A percentile compares a stretch with the other conserved stretches of the same genome.
Evolutionary conservation across 2,797 vertebrate genomes (phyloP).

Genomic region (Rachycentron canadum): DNA sequence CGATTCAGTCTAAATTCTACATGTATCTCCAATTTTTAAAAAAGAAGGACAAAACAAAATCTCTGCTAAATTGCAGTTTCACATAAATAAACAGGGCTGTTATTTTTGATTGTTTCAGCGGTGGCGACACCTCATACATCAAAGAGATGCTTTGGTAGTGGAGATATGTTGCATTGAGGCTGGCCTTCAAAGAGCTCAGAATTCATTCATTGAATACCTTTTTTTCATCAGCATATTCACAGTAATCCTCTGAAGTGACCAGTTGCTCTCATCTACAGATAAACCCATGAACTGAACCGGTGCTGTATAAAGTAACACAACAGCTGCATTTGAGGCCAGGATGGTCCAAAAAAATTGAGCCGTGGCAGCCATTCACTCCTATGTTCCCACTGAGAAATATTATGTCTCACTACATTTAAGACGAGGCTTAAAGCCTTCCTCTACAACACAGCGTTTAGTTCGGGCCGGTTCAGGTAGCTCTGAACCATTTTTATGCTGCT

Average conservation of each 20-base stretch:
- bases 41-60: neutral
- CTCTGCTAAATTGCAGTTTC: slow-evolving; percentile 9
- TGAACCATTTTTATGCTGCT: no score
- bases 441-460: no score
- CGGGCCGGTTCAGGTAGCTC: no score
- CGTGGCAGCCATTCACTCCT: neutral
- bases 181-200: slow-evolving; percentile 82
- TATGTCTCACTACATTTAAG: no score
- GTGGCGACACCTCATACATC: slow-evolving; percentile 68
- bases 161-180: slow-evolving; percentile 78
- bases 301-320: slow-evolving; percentile 44
- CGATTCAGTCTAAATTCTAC: neutral
- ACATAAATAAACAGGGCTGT: slow-evolving; percentile 31
- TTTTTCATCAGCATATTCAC: slow-evolving; percentile 67
- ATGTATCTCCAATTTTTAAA: neutral
- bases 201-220: slow-evolving; percentile 74
- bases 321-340: slow-evolving; percentile 15
- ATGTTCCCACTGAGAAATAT: neutral
- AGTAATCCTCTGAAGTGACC: slow-evolving; percentile 79
- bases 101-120: slow-evolving; percentile 50
- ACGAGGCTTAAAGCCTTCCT: no score
- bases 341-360: neutral
- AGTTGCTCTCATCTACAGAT: slow-evolving; percentile 76
- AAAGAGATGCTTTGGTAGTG: slow-evolving; percentile 82
- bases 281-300: slow-evolving; percentile 57